Evolutionary conservation across 2,888 invertebrate species (phyloP), one percentile per base, ranked within the genome.

Genomic region (Pyrgus malvae): DNA sequence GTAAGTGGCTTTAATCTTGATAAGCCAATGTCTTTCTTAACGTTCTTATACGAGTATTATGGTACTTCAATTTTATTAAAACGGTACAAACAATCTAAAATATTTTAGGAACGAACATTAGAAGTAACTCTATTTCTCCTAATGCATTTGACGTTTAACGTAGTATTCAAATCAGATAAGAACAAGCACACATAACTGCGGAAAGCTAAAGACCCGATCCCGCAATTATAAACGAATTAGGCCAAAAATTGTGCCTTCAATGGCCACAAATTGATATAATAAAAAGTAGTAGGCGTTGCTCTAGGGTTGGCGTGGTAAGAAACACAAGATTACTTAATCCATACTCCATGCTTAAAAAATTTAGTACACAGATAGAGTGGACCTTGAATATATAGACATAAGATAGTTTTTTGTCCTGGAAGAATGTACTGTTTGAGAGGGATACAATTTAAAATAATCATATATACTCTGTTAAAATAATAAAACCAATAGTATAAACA

Each of bases 201-300:
- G 76, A 71, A 70, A 69, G 69, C 69, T 72, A 72, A 74, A 76
- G 70, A 74, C 74, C 73, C 78, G 73, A 80, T 86, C 79, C 83
- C 75, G 80, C 84, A 85, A 90, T 90, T 89, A 90, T 89, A 88
- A 88, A 86, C 80, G 78, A 82, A 90, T 90, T 90, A 90, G 81
- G 68, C 80, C 78, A 83, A 88, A 79, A 88, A 84, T 78, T 77
- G 78, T 79, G 82, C 80, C 80, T 85, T 77, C 81, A 89, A 90
- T 90, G 86, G 82, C 74, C 87, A 79, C 83, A 89, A 89, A 90
- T 90, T 89, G 88, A 89, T 89, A 89, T 89, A 89, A 90, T 90
- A 89, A 90, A 89, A 88, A 80, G 80, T 79, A 76, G 81, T 70
- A 70, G 67, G 55, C 50, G 62, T 56, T 59, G 46, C 14, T 4